phyloP scores from a whole-genome alignment of 1,140 invertebrate genomes.

The Cepaea nemoralis region DNA sequence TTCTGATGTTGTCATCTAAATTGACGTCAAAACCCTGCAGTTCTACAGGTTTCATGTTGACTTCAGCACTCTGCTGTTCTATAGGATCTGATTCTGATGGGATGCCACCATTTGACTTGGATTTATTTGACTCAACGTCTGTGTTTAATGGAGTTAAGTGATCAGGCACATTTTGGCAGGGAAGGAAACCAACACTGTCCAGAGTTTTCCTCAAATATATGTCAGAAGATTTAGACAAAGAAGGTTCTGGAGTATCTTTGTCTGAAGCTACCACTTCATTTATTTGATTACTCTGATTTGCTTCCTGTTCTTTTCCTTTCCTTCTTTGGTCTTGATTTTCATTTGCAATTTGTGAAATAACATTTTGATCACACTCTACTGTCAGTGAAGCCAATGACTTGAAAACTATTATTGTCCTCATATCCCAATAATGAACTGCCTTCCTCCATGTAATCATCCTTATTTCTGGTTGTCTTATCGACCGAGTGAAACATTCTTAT shows the following conservation, averaged over 20 bases:
- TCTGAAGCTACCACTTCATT: neutral
- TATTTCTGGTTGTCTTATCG: neutral
- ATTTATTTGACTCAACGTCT: neutral
- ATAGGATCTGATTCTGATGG: neutral
- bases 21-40: neutral
- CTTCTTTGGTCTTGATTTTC: neutral
- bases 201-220: slow-evolving; percentile 23
- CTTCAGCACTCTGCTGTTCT: neutral
- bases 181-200: slow-evolving; percentile 15
- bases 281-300: neutral
- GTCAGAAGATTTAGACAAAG: neutral
- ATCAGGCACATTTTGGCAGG: slow-evolving; percentile 32
- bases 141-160: neutral
- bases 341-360: neutral
- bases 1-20: neutral
- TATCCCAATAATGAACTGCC: neutral
- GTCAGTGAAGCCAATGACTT: neutral
- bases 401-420: neutral
- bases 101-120: neutral
- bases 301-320: neutral
- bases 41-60: too few relatives aligned
- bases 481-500: neutral
- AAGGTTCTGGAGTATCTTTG: neutral
- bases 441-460: neutral
- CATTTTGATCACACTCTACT: neutral